Evolutionary conservation across 2,888 invertebrate species (phyloP).

Genomic region (Acrobasis suavella): DNA sequence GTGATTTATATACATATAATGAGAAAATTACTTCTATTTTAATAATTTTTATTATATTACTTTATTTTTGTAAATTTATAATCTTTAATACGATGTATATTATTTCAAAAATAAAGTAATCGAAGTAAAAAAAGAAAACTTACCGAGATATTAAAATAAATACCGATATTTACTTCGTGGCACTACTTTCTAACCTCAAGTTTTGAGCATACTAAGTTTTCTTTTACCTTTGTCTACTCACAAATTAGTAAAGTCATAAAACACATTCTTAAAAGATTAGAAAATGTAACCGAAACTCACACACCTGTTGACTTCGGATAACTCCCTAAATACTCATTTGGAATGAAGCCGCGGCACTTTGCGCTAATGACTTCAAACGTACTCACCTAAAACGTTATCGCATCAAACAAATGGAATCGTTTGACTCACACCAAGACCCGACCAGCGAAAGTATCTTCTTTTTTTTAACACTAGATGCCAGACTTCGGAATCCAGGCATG

Average conservation of each 20-base stretch:
- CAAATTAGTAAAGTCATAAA: slow-evolving; percentile 22
- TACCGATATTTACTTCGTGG: not conserved
- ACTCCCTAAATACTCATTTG: slow-evolving; percentile 46
- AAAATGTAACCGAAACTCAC: slow-evolving; percentile 31
- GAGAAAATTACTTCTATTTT: too few relatives aligned
- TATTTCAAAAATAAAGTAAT: not conserved
- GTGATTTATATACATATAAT: too few relatives aligned
- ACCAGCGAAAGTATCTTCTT: slow-evolving; percentile 69
- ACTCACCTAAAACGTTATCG: slow-evolving; percentile 81
- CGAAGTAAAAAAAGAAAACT: not conserved
- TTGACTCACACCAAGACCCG: slow-evolving; percentile 55
- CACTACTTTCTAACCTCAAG: slow-evolving; percentile 13
- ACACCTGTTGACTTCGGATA: slow-evolving; percentile 42
- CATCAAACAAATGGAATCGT: slow-evolving; percentile 69
- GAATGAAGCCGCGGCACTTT: slow-evolving; percentile 47
- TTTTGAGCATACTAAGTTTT: slow-evolving; percentile 2
- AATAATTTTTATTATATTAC: too few relatives aligned
- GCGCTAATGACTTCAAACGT: slow-evolving; percentile 55
- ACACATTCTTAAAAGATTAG: slow-evolving; percentile 23
- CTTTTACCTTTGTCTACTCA: slow-evolving; percentile 4
- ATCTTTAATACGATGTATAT: too few relatives aligned
- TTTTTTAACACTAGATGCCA: slow-evolving; percentile 77
- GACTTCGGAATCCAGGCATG: slow-evolving; percentile 73
- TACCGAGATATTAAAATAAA: not conserved
- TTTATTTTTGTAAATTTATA: too few relatives aligned